Conservation (phyloP, 2,797 vertebrate genomes). For the Euphonia xanthogaster region DNA sequence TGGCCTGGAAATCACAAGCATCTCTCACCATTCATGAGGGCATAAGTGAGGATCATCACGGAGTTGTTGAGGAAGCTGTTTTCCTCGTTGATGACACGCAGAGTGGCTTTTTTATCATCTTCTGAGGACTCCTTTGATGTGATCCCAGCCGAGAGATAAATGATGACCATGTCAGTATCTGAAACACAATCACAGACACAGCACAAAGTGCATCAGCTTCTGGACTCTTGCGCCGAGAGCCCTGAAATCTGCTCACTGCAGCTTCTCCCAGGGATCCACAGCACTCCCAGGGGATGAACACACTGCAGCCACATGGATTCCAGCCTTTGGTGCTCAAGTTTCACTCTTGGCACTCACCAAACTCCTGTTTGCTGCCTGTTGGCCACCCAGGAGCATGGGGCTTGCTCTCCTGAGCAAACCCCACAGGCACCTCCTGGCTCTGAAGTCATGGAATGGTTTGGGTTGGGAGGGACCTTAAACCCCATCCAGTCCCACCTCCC, state of each 20-base stretch:
- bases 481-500: accelerated
- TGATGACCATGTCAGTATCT: conserved; percentile 95
- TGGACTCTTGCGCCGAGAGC: not conserved
- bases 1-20: not conserved
- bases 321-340: accelerated
- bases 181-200: not conserved
- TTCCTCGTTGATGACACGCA: conserved; percentile 91
- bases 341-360: not conserved
- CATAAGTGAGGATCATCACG: conserved; percentile 98
- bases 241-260: not conserved
- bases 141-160: conserved; percentile 94
- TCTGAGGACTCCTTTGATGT: conserved; percentile 91
- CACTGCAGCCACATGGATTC: not conserved
- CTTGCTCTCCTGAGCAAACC: not conserved
- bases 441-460: not conserved
- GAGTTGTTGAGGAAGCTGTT: conserved; percentile 96
- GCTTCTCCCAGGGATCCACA: not conserved
- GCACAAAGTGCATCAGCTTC: not conserved
- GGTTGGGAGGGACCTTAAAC: accelerated
- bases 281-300: not conserved
- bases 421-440: not conserved
- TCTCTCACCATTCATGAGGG: conserved; percentile 93
- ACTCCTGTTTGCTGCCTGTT: not conserved
- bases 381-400: not conserved
- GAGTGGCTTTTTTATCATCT: conserved; percentile 91